Evolutionary conservation across 2,888 invertebrate genomes (phyloP).

Genomic region (Amitus sp.): DNA sequence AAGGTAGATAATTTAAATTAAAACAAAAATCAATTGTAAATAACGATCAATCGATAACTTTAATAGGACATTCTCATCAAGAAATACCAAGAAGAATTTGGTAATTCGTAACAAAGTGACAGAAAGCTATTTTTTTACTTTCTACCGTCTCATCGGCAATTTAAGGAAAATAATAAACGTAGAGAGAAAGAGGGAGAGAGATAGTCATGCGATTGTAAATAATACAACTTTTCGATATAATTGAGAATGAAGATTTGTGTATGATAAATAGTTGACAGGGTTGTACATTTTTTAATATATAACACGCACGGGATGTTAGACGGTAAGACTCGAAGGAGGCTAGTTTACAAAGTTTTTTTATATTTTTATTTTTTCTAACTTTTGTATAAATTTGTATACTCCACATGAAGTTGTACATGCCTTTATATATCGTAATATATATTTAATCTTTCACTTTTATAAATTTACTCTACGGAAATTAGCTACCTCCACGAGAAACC

Average conservation of each 20-base stretch:
- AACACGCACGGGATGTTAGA: conserved; percentile 39
- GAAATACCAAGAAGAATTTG: conserved; percentile 18
- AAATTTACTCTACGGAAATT: conserved; percentile 34
- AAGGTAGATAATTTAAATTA: conserved; percentile 1
- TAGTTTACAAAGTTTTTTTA: conserved; percentile 36
- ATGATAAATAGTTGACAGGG: conserved; percentile 40
- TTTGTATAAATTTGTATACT: conserved; percentile 41
- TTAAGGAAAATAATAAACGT: too few relatives aligned
- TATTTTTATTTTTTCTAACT: conserved; percentile 40
- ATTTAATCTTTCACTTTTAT: conserved; percentile 43
- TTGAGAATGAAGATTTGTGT: conserved; percentile 37
- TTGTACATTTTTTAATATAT: conserved; percentile 40
- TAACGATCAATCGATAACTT: conserved; percentile 19
- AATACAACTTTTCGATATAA: conserved; percentile 41
- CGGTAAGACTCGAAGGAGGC: conserved; percentile 37
- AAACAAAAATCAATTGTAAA: conserved; percentile 30
- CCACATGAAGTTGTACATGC: conserved; percentile 37
- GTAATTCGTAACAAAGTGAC: conserved; percentile 38
- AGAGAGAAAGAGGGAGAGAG: conserved; percentile 30
- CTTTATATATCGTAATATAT: conserved; percentile 35
- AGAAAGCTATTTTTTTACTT: conserved; percentile 37
- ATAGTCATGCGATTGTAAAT: conserved; percentile 38
- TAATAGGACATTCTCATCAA: conserved; percentile 12
- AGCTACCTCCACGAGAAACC: conserved; percentile 32
- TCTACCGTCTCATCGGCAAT: too few relatives aligned